Evolutionary conservation across 2,797 vertebrate genomes (phyloP), one percentile per base, ranked within the genome.

Genomic region (Setipinna tenuifilis): DNA sequence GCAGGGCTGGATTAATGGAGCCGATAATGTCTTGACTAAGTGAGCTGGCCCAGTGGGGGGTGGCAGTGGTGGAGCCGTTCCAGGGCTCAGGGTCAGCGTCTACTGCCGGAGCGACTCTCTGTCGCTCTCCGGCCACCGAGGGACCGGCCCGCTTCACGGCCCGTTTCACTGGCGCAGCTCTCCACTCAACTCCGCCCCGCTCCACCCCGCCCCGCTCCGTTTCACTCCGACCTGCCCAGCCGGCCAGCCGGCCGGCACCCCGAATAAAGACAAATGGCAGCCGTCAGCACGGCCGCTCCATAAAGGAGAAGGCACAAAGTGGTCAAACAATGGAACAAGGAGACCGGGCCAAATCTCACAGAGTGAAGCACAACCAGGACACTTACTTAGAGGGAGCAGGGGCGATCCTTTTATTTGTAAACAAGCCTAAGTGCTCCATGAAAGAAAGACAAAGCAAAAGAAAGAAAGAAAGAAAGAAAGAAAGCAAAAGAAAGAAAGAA

Each of bases 11-110:
- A 44, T 78, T 78, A 78, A 78, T 78, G 71, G 71, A 7, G 16
- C 71, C 19, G 25, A 78, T 78, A 78, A 78, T 44, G 71, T 41
- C 71, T 78, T 78, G 71, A 35, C 71, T 78, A 44, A 78, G 35
- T 78, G 71, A 21, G 71, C 6, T 1, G 9, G 17, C 17, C 71
- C 71, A 78, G 31, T 10, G 5, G 17, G 65, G 21, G 61, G n/a
- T 23, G 62, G 7, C 2, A 7, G 23, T 62, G 21, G 28, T 1
- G 68, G 10, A 5, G 68, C 2, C 14, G 11, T 14, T 71, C n/a
- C 65, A 6, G 68, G 68, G 0, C 62, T 28, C 68, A 12, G 68
- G 68, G 68, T 75, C 28, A 75, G 3, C 3, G 28, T 75, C 14
- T 19, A 17, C 28, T 35, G 68, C 68, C 31, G 9, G 68, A 75